Percentiles rank a stretch among this genome's conserved stretches.
phyloP scores from a whole-genome alignment of 92 coral and sea anemone genomes.

The Paragorgia papillata region DNA sequence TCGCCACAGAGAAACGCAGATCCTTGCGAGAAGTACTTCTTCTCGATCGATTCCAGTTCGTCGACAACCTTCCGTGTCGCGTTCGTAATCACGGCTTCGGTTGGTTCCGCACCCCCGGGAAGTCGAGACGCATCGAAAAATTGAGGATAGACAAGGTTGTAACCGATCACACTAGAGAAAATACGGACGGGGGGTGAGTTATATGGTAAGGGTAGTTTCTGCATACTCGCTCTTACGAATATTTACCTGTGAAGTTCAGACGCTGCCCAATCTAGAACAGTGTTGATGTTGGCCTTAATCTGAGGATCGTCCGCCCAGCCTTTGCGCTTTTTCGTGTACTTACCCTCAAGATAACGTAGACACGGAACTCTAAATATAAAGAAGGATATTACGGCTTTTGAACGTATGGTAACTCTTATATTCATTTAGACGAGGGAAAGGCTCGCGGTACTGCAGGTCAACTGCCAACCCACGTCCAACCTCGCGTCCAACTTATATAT shows the following conservation, averaged over 20 bases:
- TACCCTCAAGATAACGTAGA: conserved; percentile 72
- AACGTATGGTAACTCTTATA: too few relatives aligned
- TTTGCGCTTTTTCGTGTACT: conserved; percentile 59
- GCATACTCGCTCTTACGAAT: too few relatives aligned
- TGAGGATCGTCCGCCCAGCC: conserved; percentile 75
- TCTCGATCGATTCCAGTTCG: conserved; percentile 71
- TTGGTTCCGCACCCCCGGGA: conserved; percentile 58
- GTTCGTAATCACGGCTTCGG: conserved; percentile 68
- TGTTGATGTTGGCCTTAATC: conserved; percentile 62
- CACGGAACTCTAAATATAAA: conserved; percentile 62
- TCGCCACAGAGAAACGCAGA: conserved; percentile 72
- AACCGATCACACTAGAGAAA: conserved; percentile 70
- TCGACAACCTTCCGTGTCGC: conserved; percentile 71
- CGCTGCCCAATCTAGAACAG: conserved; percentile 82
- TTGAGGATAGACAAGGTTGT: conserved; percentile 80
- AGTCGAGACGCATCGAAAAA: conserved; percentile 79
- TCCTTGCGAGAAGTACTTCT: conserved; percentile 53
- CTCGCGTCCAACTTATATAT: too few relatives aligned
- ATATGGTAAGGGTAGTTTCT: too few relatives aligned
- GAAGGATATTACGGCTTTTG: too few relatives aligned
- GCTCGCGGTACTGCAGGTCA: too few relatives aligned
- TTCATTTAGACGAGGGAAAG: too few relatives aligned
- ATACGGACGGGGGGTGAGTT: neutral
- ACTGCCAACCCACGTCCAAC: too few relatives aligned
- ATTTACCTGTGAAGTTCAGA: conserved; percentile 78